Percentiles rank a stretch among this genome's conserved stretches.
Conservation (phyloP, 2,797 vertebrate genomes). For the Liasis olivaceus region DNA sequence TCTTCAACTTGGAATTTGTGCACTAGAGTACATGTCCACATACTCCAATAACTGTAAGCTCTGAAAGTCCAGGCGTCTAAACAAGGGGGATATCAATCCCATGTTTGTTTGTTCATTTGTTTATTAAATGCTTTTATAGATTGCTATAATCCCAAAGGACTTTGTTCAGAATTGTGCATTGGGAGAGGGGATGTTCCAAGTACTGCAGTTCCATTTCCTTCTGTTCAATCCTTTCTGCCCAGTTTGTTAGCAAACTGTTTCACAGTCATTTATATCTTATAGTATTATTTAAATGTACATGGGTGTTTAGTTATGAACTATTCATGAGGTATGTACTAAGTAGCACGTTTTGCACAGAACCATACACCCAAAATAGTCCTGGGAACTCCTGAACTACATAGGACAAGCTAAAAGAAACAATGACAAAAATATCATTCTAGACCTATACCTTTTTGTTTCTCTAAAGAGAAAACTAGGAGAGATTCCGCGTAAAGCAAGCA, state of each 20-base stretch:
- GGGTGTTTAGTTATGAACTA: conserved; percentile 38
- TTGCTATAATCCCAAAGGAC: neutral
- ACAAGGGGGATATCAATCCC: neutral
- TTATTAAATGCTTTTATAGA: neutral
- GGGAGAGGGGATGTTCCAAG: neutral
- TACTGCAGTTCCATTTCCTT: neutral
- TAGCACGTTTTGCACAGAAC: conserved; percentile 61
- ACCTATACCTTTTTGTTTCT: conserved; percentile 71
- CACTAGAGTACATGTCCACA: neutral
- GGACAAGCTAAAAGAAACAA: conserved; percentile 71
- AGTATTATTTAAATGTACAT: neutral
- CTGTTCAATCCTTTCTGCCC: neutral
- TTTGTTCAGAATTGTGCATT: neutral
- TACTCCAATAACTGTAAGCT: neutral
- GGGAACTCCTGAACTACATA: conserved; percentile 72
- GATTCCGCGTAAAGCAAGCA: conserved; percentile 64
- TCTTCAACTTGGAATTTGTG: neutral
- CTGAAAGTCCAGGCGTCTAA: neutral
- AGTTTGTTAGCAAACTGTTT: neutral
- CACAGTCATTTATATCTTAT: neutral
- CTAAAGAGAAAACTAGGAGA: conserved; percentile 57
- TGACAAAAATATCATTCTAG: conserved; percentile 63
- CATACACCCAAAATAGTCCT: conserved; percentile 59
- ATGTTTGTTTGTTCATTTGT: neutral
- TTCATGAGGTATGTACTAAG: conserved; percentile 46